These are phyloP conservation scores for Myotis pilosus DNA, from an alignment of 2,797 vertebrate genomes.

Conservation along the genomic window DNA sequence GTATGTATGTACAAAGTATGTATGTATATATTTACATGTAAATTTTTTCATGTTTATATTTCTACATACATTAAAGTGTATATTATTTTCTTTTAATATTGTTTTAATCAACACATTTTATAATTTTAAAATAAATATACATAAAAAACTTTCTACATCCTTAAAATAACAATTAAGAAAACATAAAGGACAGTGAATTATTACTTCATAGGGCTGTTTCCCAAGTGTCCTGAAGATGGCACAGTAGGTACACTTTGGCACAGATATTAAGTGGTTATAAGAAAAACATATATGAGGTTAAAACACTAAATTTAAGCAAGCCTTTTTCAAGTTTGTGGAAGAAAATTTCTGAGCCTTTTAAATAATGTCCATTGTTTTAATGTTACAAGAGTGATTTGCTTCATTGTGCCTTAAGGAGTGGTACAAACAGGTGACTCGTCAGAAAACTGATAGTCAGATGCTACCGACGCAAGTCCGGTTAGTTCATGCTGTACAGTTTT, in stretches of 20 bases:
- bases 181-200: background rate
- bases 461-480: constrained; percentile 69
- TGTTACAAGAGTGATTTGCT: constrained; percentile 72
- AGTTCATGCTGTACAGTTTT: constrained; percentile 70
- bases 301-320: constrained; percentile 71
- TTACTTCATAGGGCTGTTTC: constrained; percentile 42
- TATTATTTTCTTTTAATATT: background rate
- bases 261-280: constrained; percentile 21
- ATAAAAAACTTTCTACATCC: background rate
- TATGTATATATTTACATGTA: background rate
- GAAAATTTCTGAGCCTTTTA: constrained; percentile 75
- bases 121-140: background rate
- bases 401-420: constrained; percentile 68
- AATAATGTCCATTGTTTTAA: constrained; percentile 73
- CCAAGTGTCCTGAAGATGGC: constrained; percentile 85
- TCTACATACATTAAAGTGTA: background rate
- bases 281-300: constrained; percentile 60
- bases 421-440: constrained; percentile 57
- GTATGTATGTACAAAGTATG: background rate
- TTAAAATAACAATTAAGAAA: constrained; percentile 19
- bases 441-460: constrained; percentile 62
- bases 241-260: constrained; percentile 77
- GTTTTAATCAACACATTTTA: background rate
- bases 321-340: constrained; percentile 74
- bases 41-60: background rate